Evolutionary conservation across 2,888 invertebrate species (phyloP), one percentile per base, ranked within the genome.

Genomic region (Branchinecta sandiegonensis): DNA sequence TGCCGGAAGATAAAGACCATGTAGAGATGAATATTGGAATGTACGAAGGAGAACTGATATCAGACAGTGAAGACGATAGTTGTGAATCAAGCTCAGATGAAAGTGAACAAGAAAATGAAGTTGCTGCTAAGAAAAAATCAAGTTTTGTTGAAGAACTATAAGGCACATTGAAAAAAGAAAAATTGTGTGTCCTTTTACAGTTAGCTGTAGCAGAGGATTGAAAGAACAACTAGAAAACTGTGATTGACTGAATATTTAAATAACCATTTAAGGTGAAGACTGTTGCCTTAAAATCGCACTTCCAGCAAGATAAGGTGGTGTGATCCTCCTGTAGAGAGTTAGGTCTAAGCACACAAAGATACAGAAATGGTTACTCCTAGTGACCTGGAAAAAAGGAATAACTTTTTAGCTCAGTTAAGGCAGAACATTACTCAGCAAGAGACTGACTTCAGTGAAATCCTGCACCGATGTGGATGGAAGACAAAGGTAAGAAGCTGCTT

Each of bases 1-100:
- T 56, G n/a, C n/a, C n/a, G 8, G 56, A 56, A 17, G 17, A 56
- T 56, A 17, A 56, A 14, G 56, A 56, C 8, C 56, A 56, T 56
- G 56, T 56, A 8, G 56, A 56, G 17, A 56, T 56, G 56, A 56
- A 56, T 10, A 56, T 56, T 56, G 56, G 56, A 56, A 17, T 56
- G 56, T 56, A 14, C 9, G 14, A 56, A 56, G 56, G 56, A 9
- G 56, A 56, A 56, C 17, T 56, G 10, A 56, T 56, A 56, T 56
- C 56, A 56, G 56, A 56, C n/a, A 56, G 56, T 10, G 56, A 56
- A 56, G 56, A 56, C 8, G n/a, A n/a, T 14, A 17, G 17, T 10
- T 9, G 14, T 10, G n/a, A n/a, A 14, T 8, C 17, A 14, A 17
- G 17, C 14, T 14, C n/a, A 56, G 56, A 56, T 14, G 56, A 56